Conservation (phyloP, 2,797 vertebrate species). For the Sebastolobus alascanus region DNA sequence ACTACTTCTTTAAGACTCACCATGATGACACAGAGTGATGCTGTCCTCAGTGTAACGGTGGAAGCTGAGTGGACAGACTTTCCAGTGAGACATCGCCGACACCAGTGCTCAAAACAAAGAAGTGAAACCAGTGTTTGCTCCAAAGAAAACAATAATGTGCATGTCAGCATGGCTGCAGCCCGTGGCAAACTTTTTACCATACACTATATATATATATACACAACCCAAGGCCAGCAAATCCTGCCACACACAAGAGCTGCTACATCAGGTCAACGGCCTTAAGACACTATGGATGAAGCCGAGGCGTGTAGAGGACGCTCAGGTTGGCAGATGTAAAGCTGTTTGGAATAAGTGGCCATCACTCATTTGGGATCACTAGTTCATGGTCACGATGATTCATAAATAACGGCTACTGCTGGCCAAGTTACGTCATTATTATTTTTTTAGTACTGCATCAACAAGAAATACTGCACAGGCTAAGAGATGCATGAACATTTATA, state of each 20-base stretch:
- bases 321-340: background rate
- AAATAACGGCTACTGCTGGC: background rate
- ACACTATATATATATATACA: background rate
- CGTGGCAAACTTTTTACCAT: background rate
- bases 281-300: background rate
- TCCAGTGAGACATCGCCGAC: conserved; percentile 10
- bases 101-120: conserved; percentile 26
- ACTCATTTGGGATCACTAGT: background rate
- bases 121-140: conserved; percentile 39
- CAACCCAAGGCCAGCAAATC: background rate
- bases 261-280: background rate
- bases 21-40: background rate
- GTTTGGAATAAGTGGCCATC: background rate
- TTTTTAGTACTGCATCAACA: background rate
- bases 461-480: background rate
- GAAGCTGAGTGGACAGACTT: conserved; percentile 33
- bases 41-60: background rate
- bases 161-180: conserved; percentile 8
- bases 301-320: background rate
- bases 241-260: background rate
- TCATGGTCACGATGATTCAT: background rate
- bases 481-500: background rate
- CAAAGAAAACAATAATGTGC: conserved; percentile 12
- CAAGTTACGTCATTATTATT: background rate
- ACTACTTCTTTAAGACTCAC: background rate